Percentiles rank a stretch among this genome's conserved stretches.
Conservation (phyloP, 2,113 vertebrate genomes). For the Dryoscopus gambensis region DNA sequence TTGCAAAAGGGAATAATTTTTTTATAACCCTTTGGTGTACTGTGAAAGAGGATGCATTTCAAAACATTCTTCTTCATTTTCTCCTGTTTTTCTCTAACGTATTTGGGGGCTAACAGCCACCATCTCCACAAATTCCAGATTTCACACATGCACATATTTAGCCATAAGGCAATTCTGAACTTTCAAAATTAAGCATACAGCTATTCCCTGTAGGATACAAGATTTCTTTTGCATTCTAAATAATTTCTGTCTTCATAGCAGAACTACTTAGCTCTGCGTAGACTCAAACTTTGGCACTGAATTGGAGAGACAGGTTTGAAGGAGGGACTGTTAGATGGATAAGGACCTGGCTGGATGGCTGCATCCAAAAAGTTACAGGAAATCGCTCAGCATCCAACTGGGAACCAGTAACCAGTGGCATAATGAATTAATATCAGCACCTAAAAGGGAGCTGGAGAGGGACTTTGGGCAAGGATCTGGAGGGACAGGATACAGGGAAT, state of each 20-base stretch:
- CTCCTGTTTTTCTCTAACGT: background rate
- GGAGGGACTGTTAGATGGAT: background rate
- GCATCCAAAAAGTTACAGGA: background rate
- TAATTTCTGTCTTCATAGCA: conserved; percentile 24
- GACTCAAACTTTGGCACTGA: background rate
- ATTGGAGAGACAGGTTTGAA: background rate
- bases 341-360: background rate
- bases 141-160: conserved; percentile 44
- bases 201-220: conserved; percentile 1
- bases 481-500: fast-evolving
- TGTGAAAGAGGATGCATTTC: background rate
- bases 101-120: conserved; percentile 28
- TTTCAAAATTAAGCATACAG: conserved; percentile 38
- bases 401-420: background rate
- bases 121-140: conserved; percentile 10
- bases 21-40: background rate
- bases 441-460: background rate
- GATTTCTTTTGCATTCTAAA: conserved; percentile 34
- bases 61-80: background rate
- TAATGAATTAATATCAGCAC: background rate
- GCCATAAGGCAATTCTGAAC: conserved; percentile 53
- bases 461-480: background rate
- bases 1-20: background rate
- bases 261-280: background rate
- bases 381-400: background rate